Base-by-base conservation (phyloP, 2,888 invertebrate species). In the Leistus spinibarbis region DNA sequence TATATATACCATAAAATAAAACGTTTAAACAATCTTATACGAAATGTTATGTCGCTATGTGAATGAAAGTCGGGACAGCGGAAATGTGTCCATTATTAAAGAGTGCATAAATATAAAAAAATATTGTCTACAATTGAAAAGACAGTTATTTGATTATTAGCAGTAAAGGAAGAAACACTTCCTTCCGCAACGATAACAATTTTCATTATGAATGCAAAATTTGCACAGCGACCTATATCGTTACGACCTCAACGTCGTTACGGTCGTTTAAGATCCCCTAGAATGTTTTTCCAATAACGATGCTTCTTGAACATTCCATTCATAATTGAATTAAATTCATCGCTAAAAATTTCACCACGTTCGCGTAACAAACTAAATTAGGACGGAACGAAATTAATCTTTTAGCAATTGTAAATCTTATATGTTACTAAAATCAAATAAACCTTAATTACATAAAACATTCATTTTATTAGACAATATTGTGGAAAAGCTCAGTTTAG, bases 211-310 rank as follows among this genome's bases (percentile, higher is more conserved):
- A 53, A 56, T 54, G 23, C 19, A 23, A 54, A 71, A 71, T 71
- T 71, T 54, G 22, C 22, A 20, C 20, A 54, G 64, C 71, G 54
- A 71, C 24, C 64, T 17, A 54, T 60, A 24, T 54, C 71, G 62
- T 63, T 54, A 53, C n/a, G n/a, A n/a, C 40, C 40, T 54, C 56
- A 19, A 16, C 56, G 9, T 56, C 56, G 16, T 9, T 7, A 56
- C 13, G n/a, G 16, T 19, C 56, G 56, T 19, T 40, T 7, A 40
- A 69, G 69, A 69, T 63, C 3, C 64, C 23, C 56, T 64, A 53
- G 63, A 64, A 63, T 63, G 71, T 64, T 71, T 71, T 71, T 71
- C 71, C 71, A 64, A 71, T 71, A 71, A 71, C 54, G 71, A 71
- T 40, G 13, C 40, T 71, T 71, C 62, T 70, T 63, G 71, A 71